These are phyloP conservation scores for Carollia perspicillata DNA, from an alignment of 2,113 vertebrate genomes.

Conservation along the genomic window DNA sequence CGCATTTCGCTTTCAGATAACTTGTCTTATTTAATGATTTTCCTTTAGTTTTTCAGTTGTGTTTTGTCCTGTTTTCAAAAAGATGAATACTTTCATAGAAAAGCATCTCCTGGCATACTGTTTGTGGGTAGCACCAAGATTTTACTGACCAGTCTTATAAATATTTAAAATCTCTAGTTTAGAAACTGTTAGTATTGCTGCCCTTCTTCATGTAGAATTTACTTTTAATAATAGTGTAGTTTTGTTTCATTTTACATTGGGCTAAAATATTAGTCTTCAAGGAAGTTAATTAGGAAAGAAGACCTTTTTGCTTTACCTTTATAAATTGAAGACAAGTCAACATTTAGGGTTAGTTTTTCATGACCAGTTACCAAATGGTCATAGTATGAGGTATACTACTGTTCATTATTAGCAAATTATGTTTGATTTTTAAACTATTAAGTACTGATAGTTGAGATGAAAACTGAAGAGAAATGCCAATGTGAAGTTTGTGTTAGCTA, in stretches of 20 bases:
- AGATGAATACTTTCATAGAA: conserved; percentile 58
- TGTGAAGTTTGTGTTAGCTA: conserved; percentile 57
- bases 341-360: not conserved
- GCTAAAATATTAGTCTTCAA: conserved; percentile 67
- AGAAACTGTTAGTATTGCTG: conserved; percentile 62
- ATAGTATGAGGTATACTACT: not conserved
- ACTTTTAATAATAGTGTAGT: conserved; percentile 48
- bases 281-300: conserved; percentile 77
- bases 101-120: conserved; percentile 52
- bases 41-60: conserved; percentile 47
- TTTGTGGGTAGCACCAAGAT: conserved; percentile 56
- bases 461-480: conserved; percentile 39
- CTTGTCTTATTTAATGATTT: conserved; percentile 70
- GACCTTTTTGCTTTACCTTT: conserved; percentile 68
- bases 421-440: conserved; percentile 67
- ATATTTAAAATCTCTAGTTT: conserved; percentile 57
- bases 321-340: conserved; percentile 50
- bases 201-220: conserved; percentile 51
- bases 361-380: not conserved
- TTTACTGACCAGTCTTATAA: conserved; percentile 55
- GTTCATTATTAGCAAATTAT: conserved; percentile 43
- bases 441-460: conserved; percentile 46
- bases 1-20: conserved; percentile 42
- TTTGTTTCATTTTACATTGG: conserved; percentile 75
- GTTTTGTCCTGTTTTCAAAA: conserved; percentile 44